Evolutionary conservation across 2,113 vertebrate species (phyloP).

Genomic region (Passer domesticus): DNA sequence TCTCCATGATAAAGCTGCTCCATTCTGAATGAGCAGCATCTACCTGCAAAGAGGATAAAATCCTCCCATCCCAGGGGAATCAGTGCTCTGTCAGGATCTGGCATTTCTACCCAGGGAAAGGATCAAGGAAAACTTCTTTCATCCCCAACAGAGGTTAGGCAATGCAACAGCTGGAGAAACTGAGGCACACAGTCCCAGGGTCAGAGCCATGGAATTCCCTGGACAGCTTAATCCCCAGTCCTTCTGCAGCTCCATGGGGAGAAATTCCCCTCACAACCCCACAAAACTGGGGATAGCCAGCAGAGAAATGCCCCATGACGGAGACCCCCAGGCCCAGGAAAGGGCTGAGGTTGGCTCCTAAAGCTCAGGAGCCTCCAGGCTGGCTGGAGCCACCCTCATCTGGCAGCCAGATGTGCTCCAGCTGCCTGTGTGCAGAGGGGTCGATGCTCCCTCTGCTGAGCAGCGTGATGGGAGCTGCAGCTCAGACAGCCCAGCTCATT

Average conservation of each 20-base stretch:
- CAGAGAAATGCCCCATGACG: not conserved
- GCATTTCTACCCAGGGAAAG: not conserved
- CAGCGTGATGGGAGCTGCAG: accelerated
- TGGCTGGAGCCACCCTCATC: not conserved
- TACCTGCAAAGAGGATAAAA: not conserved
- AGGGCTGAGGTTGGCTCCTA: not conserved
- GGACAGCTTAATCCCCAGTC: not conserved
- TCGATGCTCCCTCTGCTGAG: not conserved
- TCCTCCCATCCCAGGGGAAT: not conserved
- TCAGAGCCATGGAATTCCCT: not conserved
- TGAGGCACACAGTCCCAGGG: not conserved
- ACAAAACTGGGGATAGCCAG: not conserved
- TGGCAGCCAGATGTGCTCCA: slow-evolving; percentile 53
- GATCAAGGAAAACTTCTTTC: not conserved
- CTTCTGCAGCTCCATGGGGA: not conserved
- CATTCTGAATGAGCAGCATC: not conserved
- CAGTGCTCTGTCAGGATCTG: not conserved
- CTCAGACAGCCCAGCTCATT: not conserved
- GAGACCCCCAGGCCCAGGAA: not conserved
- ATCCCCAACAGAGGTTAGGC: accelerated
- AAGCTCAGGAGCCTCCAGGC: not conserved
- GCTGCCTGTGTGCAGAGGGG: not conserved
- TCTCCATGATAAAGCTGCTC: not conserved
- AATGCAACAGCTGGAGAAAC: not conserved
- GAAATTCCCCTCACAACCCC: not conserved